Conservation (phyloP, 2,113 vertebrate species). For the Peromyscus leucopus region DNA sequence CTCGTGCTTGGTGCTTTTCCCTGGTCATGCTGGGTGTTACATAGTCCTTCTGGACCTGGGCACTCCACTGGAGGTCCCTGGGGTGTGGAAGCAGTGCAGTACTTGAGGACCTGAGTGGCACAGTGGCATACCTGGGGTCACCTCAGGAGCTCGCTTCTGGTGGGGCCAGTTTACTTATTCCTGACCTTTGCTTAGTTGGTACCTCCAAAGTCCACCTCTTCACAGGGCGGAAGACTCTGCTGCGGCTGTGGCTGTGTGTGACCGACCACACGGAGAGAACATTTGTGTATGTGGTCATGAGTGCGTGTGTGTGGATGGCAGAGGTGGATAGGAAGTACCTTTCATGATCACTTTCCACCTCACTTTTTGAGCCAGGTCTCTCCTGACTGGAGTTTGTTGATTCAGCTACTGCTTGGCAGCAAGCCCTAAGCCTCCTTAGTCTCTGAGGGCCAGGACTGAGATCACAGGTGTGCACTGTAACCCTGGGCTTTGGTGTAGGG, state of each 20-base stretch:
- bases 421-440: not conserved
- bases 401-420: not conserved
- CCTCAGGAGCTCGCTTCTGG: not conserved
- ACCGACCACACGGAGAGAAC: too few relatives aligned
- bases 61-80: not conserved
- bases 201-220: not conserved
- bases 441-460: not conserved
- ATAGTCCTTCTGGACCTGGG: not conserved
- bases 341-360: not conserved
- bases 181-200: not conserved
- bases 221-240: not conserved
- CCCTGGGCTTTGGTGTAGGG: not conserved
- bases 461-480: not conserved
- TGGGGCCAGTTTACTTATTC: not conserved
- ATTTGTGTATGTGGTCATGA: too few relatives aligned
- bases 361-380: not conserved
- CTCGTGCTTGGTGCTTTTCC: constrained; percentile 10
- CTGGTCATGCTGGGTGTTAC: not conserved
- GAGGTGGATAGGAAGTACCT: not conserved
- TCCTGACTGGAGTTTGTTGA: not conserved
- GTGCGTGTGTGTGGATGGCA: not conserved
- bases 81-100: not conserved
- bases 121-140: not conserved
- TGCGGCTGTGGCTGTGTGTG: not conserved
- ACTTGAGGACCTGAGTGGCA: not conserved